phyloP scores from a whole-genome alignment of 1,140 invertebrate species.

The Sitodiplosis mosellana region DNA sequence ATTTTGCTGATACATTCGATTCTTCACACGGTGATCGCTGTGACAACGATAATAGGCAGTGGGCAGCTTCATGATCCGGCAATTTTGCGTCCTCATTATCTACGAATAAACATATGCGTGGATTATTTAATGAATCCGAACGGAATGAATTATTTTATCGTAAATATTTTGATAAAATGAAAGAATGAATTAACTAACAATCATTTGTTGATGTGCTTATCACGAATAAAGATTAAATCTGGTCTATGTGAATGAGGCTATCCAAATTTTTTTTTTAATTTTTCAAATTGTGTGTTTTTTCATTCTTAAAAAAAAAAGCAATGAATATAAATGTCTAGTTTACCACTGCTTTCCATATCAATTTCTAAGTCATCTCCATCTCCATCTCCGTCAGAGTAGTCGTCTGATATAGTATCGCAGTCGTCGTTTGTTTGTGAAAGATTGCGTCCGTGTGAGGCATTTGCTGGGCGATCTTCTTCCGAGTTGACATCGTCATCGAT shows the following conservation, averaged over 20 bases:
- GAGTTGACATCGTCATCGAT: constrained; percentile 28
- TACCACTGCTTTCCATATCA: constrained; percentile 42
- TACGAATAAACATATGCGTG: constrained; percentile 17
- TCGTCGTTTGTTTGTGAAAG: constrained; percentile 37
- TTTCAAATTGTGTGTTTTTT: too few relatives aligned
- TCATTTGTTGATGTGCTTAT: too few relatives aligned
- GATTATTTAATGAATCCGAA: too few relatives aligned
- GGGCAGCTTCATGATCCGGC: constrained; percentile 73
- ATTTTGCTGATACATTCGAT: constrained; percentile 8
- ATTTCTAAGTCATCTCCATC: constrained; percentile 43
- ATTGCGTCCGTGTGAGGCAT: constrained; percentile 36
- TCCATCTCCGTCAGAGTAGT: constrained; percentile 38
- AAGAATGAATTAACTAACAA: too few relatives aligned
- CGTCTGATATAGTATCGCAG: constrained; percentile 25
- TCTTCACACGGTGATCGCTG: constrained; percentile 24
- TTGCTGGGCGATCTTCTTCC: constrained; percentile 30
- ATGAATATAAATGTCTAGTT: too few relatives aligned
- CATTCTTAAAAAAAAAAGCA: too few relatives aligned
- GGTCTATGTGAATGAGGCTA: too few relatives aligned
- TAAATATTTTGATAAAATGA: too few relatives aligned
- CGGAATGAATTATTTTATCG: too few relatives aligned
- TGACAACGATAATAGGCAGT: constrained; percentile 62
- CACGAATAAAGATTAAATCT: too few relatives aligned
- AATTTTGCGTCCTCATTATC: constrained; percentile 36
- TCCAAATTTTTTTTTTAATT: too few relatives aligned